Conservation (phyloP, 2,888 invertebrate species). For the Pseudoips prasinana region DNA sequence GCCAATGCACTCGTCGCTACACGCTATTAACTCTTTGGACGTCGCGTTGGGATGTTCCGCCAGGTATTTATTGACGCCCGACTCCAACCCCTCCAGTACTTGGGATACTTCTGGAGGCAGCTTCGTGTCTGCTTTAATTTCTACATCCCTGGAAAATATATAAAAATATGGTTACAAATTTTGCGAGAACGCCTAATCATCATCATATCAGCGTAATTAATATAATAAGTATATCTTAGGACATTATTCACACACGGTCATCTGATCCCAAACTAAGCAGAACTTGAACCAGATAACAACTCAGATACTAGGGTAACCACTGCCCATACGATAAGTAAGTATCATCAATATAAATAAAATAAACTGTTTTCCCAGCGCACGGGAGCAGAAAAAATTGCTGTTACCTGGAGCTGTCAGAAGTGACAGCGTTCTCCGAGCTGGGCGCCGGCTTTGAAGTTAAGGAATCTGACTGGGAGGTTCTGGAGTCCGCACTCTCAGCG, state of each 20-base stretch:
- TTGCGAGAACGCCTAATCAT: no score
- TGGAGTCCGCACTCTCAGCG: conserved; percentile 66
- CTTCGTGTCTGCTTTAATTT: conserved; percentile 50
- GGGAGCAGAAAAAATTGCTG: no score
- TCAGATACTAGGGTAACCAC: no score
- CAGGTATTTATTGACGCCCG: conserved; percentile 33
- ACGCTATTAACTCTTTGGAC: conserved; percentile 35
- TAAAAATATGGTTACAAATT: no score
- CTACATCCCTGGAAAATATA: conserved; percentile 49
- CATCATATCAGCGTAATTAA: no score
- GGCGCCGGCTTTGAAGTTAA: conserved; percentile 68
- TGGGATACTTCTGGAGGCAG: conserved; percentile 44
- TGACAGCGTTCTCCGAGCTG: conserved; percentile 67
- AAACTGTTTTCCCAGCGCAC: no score
- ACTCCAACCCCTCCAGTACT: conserved; percentile 52
- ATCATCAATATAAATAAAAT: no score
- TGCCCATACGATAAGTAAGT: no score
- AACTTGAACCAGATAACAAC: no score
- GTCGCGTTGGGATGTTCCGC: conserved; percentile 31
- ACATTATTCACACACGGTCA: no score
- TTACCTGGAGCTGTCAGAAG: conserved; percentile 75
- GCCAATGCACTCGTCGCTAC: conserved; percentile 41
- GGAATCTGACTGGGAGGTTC: conserved; percentile 72
- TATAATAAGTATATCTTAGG: no score
- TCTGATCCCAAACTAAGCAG: no score